Percentiles rank a stretch among this genome's conserved stretches.
These are phyloP conservation scores for Myotis lucifugus DNA, from an alignment of 2,113 vertebrate species.

Conservation along the genomic window DNA sequence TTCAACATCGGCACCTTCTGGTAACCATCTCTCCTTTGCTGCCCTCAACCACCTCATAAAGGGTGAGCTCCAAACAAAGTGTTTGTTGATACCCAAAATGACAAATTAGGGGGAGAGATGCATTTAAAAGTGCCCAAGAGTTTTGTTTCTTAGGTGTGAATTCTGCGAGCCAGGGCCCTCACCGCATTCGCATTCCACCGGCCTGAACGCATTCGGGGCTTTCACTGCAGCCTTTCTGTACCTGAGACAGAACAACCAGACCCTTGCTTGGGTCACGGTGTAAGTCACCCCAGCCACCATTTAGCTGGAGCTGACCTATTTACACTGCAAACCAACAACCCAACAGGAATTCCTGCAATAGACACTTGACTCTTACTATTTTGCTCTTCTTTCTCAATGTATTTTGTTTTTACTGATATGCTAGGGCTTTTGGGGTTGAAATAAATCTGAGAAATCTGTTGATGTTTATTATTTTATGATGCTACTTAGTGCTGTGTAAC, in stretches of 20 bases:
- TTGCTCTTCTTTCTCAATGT: background rate
- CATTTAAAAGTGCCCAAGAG: background rate
- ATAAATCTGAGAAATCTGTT: background rate
- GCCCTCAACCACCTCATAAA: background rate
- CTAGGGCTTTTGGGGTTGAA: background rate
- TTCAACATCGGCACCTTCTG: background rate
- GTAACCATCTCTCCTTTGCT: background rate
- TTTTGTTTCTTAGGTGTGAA: background rate
- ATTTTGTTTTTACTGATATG: background rate
- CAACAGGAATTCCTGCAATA: background rate
- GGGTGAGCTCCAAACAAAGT: background rate
- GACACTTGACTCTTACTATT: background rate
- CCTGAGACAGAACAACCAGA: background rate
- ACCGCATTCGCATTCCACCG: background rate
- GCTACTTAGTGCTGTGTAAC: background rate
- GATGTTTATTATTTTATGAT: background rate
- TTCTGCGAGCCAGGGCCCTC: background rate
- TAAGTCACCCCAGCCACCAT: background rate
- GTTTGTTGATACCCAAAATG: background rate
- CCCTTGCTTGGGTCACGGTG: background rate
- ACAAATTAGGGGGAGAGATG: background rate
- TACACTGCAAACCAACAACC: background rate
- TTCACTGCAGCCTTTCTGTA: background rate
- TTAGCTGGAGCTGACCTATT: background rate
- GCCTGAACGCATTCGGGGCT: too few species aligned